Base-by-base conservation (phyloP, 2,797 vertebrate genomes). In the Neosilurus hyrtlii region DNA sequence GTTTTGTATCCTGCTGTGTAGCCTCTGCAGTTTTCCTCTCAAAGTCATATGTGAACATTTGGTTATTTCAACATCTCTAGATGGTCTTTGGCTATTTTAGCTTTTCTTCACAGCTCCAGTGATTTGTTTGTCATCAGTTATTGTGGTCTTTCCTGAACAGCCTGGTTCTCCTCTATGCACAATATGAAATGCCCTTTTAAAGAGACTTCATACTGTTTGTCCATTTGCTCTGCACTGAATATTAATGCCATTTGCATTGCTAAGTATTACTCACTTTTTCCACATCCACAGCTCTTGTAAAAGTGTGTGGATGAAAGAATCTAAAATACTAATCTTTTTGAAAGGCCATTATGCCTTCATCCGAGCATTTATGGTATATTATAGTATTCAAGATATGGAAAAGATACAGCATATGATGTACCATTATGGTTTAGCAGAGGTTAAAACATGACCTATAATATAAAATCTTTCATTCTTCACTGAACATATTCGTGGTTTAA, bases 121-220 rank as follows among this genome's bases (percentile, higher is more conserved):
- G 24, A 78, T 78, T 78, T 78, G 43, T 30, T 37, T 65, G 76
- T 78, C 43, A 65, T 65, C 59, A 11, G n/a, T 12, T 78, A 63
- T 51, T 78, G 43, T 65, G 61, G 43, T 51, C n/a, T 63, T 78
- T 78, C 14, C 12, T 78, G 15, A 65, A 9, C 43, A 52, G 43
- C 20, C 30, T 37, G 56, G 30, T 24, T 51, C n/a, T 63, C 9
- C 43, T 78, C n/a, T 24, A 26, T 63, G 75, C 59, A 63, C 57
- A n/a, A 24, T 1, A 62, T 49, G 8, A 62, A 77, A 49, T 77
- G n/a, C n/a, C 2, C 18, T 51, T 18, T 18, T 65, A 63, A 51
- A 51, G 14, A 78, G n/a, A 65, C 11, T 62, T 43, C 37, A 24
- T 62, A 24, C 35, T 49, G 22, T 24, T 74, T 74, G 52, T 57